These are phyloP conservation scores for Anthoscopus minutus DNA, from an alignment of 2,113 vertebrate genomes.

Conservation along the genomic window DNA sequence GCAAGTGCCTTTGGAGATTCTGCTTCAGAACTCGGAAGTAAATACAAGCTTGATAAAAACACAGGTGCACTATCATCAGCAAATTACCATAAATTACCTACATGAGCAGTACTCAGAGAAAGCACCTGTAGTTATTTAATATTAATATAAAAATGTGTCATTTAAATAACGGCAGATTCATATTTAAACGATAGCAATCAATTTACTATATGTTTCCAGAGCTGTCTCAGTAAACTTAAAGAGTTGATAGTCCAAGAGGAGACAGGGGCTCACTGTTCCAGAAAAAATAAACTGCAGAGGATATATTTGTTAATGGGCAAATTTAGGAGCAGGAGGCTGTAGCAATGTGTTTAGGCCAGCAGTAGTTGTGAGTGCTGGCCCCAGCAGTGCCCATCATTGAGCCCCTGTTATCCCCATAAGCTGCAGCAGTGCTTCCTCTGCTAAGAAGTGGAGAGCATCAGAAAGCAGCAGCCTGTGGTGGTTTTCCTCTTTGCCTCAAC, in stretches of 20 bases:
- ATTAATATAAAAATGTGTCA: not conserved
- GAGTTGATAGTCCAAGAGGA: not conserved
- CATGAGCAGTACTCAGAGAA: not conserved
- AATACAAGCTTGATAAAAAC: slow-evolving; percentile 59
- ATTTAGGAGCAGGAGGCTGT: not conserved
- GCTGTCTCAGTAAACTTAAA: not conserved
- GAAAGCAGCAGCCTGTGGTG: not conserved
- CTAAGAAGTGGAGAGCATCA: not conserved
- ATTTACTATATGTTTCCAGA: not conserved
- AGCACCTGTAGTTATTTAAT: slow-evolving; percentile 55
- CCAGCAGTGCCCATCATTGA: accelerated
- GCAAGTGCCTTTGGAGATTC: slow-evolving; percentile 58
- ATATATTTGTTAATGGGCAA: not conserved
- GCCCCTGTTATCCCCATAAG: accelerated
- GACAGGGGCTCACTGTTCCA: not conserved
- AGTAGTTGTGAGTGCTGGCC: not conserved
- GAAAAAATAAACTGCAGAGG: not conserved
- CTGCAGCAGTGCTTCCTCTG: not conserved
- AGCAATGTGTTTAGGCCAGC: not conserved
- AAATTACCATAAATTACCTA: slow-evolving; percentile 44
- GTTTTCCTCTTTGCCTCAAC: slow-evolving; percentile 3
- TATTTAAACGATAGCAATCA: not conserved
- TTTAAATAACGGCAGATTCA: not conserved
- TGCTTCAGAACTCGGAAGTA: slow-evolving; percentile 56
- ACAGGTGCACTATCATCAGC: slow-evolving; percentile 44